Evolutionary conservation across 1,140 invertebrate species (phyloP), one percentile per base, ranked within the genome.

Genomic region (Rhynchophorus ferrugineus): DNA sequence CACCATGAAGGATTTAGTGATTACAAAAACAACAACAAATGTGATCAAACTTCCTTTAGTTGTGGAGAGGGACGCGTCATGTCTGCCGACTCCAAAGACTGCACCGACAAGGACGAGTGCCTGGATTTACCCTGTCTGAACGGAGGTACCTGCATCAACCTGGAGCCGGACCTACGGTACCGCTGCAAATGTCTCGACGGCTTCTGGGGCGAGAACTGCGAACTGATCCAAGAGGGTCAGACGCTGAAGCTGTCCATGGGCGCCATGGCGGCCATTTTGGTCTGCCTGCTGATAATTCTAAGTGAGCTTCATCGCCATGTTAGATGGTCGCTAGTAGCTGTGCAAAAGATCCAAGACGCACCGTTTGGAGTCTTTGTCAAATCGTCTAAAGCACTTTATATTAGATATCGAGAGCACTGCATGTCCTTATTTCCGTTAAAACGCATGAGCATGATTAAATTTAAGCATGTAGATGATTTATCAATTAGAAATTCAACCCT

Each of bases 91-190:
- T 85, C 84, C 55, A 91, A 92, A 73, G 84, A 87, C 62, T 95
- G 92, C 70, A 86, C 84, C 72, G 92, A 95, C 74, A 90, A 91
- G 70, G 90, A 95, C 72, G 92, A 95, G 68, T 95, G 92, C 70
- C 79, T 91, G 62, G 89, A 92, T 68, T 80, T 87, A 69, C 92
- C 92, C 53, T 95, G 91, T 68, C 77, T 90, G 56, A 94, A 95
- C 71, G 90, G 89, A 37, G 90, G 89, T 48, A 81, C 83, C 41
- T 94, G 90, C 68, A 82, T 89, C 60, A 94, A 94, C 73, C 81
- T 90, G 61, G 89, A 93, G 71, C 89, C 89, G 49, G 76, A 81
- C 53, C 79, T 87, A 53, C 80, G 87, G 35, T 89, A 88, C 64
- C 81, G 79, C 59, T 94, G 87, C 71, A 83, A 84, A 52, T 95